Base-by-base conservation (phyloP, 2,888 invertebrate species). In the Mylabris sibirica region DNA sequence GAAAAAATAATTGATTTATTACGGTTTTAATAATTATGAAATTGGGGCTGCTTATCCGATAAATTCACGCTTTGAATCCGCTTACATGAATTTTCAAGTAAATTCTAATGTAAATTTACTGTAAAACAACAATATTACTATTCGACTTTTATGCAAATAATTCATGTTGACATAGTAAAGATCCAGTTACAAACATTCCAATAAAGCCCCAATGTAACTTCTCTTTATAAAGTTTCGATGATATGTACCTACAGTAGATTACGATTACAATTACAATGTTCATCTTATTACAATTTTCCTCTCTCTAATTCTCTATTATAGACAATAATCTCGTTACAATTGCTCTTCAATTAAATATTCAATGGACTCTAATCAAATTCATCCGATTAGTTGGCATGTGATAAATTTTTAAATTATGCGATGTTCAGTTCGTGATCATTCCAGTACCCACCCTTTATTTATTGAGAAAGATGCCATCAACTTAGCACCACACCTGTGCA, bases 401-500 rank as follows among this genome's bases (percentile, higher is more conserved):
- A 70, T 70, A 64, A 69, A 69, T 69, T 69, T 57, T 5, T 4
- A 63, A 63, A 64, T 57, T 61, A 60, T 62, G 57, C 24, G 57
- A 65, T 62, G 65, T 60, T 57, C 59, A 63, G 53, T 61, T 67
- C 70, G 67, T 70, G 70, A 66, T 66, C 70, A 64, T 67, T 63
- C 61, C 17, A 22, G 22, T 67, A 70, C 61, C 67, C 65, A 67
- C 67, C 70, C 67, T 59, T 63, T 11, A 2, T 17, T 24, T 22
- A 53, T 70, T 70, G 65, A 49, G 67, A 67, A 67, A 69, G 59
- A 49, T 61, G 49, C 66, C 41, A 60, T 69, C 69, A 69, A 70
- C 62, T 57, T 41, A 65, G 60, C 44, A 61, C 67, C 70, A 70
- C 70, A 67, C 70, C 70, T 70, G 70, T 59, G 6, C 70, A 70